phyloP scores from a whole-genome alignment of 1,140 invertebrate genomes.

The Drosophila trapezifrons region DNA sequence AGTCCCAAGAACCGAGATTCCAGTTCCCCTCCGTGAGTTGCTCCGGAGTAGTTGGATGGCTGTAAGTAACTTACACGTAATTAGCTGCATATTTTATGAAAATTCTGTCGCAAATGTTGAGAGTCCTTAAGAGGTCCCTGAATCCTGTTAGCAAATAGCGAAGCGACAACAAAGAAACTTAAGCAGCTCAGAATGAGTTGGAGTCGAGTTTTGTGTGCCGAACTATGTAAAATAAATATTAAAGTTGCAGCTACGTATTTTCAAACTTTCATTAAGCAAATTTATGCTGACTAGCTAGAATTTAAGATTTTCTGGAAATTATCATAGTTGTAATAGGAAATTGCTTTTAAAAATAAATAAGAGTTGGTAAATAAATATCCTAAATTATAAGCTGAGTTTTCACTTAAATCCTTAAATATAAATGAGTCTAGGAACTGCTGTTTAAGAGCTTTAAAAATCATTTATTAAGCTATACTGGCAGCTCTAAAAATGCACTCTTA shows the following conservation, averaged over 20 bases:
- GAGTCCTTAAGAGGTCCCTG: slow-evolving; percentile 2
- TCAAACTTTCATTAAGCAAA: background rate
- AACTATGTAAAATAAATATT: slow-evolving; percentile 31
- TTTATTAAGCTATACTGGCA: no score
- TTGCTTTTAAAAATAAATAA: background rate
- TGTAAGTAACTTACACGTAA: slow-evolving; percentile 70
- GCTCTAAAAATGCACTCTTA: background rate
- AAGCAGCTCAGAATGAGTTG: slow-evolving; percentile 5
- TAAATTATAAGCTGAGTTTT: background rate
- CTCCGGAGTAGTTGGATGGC: slow-evolving; percentile 31
- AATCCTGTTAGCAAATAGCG: slow-evolving; percentile 28
- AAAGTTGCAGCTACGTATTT: slow-evolving; percentile 1
- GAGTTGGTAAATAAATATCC: no score
- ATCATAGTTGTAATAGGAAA: no score
- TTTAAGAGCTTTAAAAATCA: no score
- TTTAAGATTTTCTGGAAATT: background rate
- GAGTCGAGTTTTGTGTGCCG: background rate
- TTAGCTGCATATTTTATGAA: slow-evolving; percentile 78
- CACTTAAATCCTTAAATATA: no score
- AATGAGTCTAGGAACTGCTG: no score
- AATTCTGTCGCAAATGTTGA: slow-evolving; percentile 37
- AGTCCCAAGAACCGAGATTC: background rate
- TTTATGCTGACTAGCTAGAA: background rate
- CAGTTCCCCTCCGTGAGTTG: background rate
- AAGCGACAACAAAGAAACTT: slow-evolving; percentile 36